Base-by-base conservation (phyloP, 2,797 vertebrate genomes). In the Aulostomus chinensis region DNA sequence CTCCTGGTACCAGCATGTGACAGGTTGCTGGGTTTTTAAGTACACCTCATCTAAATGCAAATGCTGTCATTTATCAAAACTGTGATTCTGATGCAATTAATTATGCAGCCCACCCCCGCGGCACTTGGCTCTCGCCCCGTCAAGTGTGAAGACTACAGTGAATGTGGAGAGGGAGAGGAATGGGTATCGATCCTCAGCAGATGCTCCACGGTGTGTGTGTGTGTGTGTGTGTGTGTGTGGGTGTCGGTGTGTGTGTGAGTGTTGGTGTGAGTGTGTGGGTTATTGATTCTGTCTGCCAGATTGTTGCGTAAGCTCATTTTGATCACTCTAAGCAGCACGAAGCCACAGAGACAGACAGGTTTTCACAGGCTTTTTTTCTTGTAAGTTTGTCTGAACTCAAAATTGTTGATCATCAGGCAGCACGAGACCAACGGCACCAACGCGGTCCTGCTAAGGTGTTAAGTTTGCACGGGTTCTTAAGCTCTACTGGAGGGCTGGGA, bases 61-160 rank as follows among this genome's bases (percentile, higher is more conserved):
- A 52, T 17, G 2, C 22, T 15, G 30, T 17, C 16, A 54, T 29
- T 53, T 43, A 68, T 58, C 16, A 40, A 32, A 16, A 12, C 26
- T 17, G 14, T 38, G 22, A 68, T 51, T 60, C 29, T n/a, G 51
- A 54, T 56, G 1, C 6, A 22, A 26, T 54, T 37, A 51, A 60
- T 62, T 53, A 48, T 39, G 12, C 38, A 35, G 34, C 9, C 1
- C 1, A 17, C 33, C 0, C 15, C 9, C 4, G 12, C 16, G 30
- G 14, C 14, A 28, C 11, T 7, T 13, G 3, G 16, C 9, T 5
- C 38, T 36, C 39, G 21, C n/a, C 7, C 29, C 31, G 26, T 29
- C 43, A 40, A 54, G 34, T 51, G 31, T 28, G 29, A 33, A 7
- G 3, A 36, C 10, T 7, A 15, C 18, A 21, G 25, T n/a, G 20